Evolutionary conservation across 2,888 invertebrate species (phyloP).

Genomic region (Loripinus fragilis): DNA sequence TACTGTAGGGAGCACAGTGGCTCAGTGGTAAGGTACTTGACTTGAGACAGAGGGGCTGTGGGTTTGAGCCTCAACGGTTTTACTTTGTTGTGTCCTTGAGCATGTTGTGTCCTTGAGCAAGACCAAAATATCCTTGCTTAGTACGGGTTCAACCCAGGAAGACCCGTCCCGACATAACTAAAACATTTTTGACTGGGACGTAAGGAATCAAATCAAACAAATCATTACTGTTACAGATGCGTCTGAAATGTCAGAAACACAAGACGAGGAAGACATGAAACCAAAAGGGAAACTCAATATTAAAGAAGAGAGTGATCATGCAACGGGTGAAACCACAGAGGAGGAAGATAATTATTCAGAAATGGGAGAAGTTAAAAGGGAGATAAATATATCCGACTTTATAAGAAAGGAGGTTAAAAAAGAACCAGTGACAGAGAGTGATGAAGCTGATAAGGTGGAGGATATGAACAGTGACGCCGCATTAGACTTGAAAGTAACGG

Average conservation of each 20-base stretch:
- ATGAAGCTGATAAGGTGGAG: constrained; percentile 28
- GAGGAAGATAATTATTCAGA: constrained; percentile 44
- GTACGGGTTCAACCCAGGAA: too few relatives aligned
- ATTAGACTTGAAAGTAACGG: constrained; percentile 81
- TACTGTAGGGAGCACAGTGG: too few relatives aligned
- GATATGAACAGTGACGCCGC: constrained; percentile 34
- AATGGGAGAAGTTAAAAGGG: constrained; percentile 37
- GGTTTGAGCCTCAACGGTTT: too few relatives aligned
- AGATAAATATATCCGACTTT: constrained; percentile 30
- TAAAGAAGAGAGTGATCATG: neutral
- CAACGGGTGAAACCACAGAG: constrained; percentile 19
- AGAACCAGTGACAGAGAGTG: constrained; percentile 23
- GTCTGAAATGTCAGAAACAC: neutral
- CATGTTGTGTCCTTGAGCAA: too few relatives aligned
- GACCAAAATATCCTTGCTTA: too few relatives aligned
- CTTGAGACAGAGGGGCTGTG: too few relatives aligned
- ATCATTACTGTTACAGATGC: neutral
- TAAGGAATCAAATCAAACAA: too few relatives aligned
- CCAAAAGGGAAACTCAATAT: neutral
- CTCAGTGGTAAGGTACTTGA: too few relatives aligned
- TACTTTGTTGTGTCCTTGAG: too few relatives aligned
- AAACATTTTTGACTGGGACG: too few relatives aligned
- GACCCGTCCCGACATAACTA: too few relatives aligned
- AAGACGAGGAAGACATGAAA: neutral
- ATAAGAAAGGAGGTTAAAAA: constrained; percentile 31